These are phyloP conservation scores for Lophochroa leadbeateri DNA, from an alignment of 2,113 vertebrate genomes.

Conservation along the genomic window DNA sequence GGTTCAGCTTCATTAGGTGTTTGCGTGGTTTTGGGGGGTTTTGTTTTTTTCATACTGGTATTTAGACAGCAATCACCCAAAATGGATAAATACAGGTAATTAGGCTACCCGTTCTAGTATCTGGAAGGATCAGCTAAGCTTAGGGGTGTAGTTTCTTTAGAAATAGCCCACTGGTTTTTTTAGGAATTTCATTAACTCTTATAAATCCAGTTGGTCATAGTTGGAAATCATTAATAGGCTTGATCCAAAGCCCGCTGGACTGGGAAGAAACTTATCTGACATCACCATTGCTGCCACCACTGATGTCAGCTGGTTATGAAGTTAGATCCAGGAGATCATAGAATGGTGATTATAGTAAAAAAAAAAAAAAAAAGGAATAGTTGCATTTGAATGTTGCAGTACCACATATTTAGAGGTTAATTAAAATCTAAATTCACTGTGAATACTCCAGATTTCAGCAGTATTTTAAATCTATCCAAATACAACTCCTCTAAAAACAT, in stretches of 20 bases:
- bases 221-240: not conserved
- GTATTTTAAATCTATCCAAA: not conserved
- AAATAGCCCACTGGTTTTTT: not conserved
- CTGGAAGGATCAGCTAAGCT: not conserved
- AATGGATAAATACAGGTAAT: not conserved
- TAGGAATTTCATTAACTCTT: not conserved
- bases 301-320: not conserved
- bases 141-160: not conserved
- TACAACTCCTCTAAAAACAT: not conserved
- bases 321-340: not conserved
- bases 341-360: not conserved
- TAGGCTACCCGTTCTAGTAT: not conserved
- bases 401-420: not conserved
- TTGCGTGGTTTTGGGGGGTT: not conserved
- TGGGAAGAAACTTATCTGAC: fast-evolving
- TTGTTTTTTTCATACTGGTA: not conserved
- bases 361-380: not conserved
- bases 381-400: not conserved
- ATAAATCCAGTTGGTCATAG: not conserved
- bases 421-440: not conserved
- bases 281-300: not conserved
- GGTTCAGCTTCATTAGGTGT: not conserved
- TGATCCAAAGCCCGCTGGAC: fast-evolving
- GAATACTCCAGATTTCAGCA: not conserved
- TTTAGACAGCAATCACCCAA: not conserved